Evolutionary conservation across 2,797 vertebrate genomes (phyloP), one percentile per base, ranked within the genome.

Genomic region (Lepilemur septentrionalis): DNA sequence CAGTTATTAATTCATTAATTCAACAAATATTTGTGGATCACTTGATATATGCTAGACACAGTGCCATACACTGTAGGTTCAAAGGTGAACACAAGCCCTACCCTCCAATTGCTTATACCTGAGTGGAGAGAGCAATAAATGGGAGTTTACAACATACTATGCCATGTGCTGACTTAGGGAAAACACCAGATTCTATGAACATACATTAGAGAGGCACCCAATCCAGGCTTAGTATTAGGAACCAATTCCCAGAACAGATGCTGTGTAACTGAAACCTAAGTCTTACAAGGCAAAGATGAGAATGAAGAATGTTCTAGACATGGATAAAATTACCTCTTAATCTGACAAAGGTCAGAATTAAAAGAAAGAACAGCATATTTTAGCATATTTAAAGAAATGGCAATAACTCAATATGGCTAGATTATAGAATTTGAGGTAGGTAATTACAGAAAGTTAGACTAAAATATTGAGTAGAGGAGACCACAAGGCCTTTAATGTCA

Each of bases 1-100:
- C 83, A 95, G 79, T 93, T 95, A 96, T 95, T 97, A 97, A 96
- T 97, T 96, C 84, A 95, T 94, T 93, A 94, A 95, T 93, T 96
- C 89, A 94, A 88, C 94, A 97, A 97, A 96, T 96, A 95, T 95
- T 96, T 97, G 94, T 87, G 94, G 65, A 89, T 96, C 83, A 55
- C 43, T 97, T 96, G 86, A 94, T 96, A 73, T 55, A 93, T 78
- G 18, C 83, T 90, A 79, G 59, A 87, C 78, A 75, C 13, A 79
- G 69, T 94, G 23, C 18, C 12, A 28, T 59, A 48, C 35, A 55
- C 76, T 72, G 1, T 35, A 81, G 52, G 61, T 91, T 95, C 85
- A 95, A 91, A 97, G 59, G 80, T 85, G 83, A 97, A 82, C 55
- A 87, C 22, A 88, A 89, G 22, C 41, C 22, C n/a, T 78, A 7